Percentiles rank a stretch among this genome's conserved stretches.
phyloP scores from a whole-genome alignment of 2,113 vertebrate genomes.

The Acanthochromis polyacanthus region DNA sequence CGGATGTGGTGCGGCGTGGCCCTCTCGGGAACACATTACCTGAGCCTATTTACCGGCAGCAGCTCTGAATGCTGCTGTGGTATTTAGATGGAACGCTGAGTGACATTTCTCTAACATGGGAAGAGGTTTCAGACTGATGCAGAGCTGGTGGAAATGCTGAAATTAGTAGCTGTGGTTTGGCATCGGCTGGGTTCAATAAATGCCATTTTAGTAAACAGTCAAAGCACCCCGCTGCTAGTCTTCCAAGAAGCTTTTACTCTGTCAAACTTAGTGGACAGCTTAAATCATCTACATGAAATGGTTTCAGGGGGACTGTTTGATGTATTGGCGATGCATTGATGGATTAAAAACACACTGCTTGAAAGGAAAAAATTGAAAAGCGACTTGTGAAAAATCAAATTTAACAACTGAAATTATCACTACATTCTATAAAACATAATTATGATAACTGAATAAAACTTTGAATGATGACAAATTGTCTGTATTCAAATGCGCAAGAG shows the following conservation, averaged over 20 bases:
- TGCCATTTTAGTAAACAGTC: conserved; percentile 23
- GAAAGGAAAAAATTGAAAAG: background rate
- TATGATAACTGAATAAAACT: background rate
- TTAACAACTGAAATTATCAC: background rate
- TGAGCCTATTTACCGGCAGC: conserved; percentile 44
- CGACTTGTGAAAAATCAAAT: background rate
- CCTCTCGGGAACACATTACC: conserved; percentile 38
- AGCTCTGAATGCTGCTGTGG: conserved; percentile 46
- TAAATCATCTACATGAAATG: background rate
- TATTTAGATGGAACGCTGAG: conserved; percentile 55
- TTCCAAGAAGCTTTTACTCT: background rate
- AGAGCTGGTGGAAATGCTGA: conserved; percentile 28
- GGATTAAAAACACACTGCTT: background rate
- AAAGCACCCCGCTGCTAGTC: background rate
- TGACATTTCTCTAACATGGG: conserved; percentile 51
- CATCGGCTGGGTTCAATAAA: conserved; percentile 16
- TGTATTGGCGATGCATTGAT: no score
- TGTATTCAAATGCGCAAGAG: background rate
- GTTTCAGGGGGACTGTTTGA: background rate
- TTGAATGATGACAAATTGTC: background rate
- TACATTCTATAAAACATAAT: background rate
- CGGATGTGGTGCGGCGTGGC: conserved; percentile 69
- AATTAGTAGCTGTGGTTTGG: conserved; percentile 58
- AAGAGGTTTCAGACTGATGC: conserved; percentile 40
- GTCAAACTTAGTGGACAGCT: background rate